Conservation (phyloP, 2,797 vertebrate species). For the Coregonus suidteri region DNA sequence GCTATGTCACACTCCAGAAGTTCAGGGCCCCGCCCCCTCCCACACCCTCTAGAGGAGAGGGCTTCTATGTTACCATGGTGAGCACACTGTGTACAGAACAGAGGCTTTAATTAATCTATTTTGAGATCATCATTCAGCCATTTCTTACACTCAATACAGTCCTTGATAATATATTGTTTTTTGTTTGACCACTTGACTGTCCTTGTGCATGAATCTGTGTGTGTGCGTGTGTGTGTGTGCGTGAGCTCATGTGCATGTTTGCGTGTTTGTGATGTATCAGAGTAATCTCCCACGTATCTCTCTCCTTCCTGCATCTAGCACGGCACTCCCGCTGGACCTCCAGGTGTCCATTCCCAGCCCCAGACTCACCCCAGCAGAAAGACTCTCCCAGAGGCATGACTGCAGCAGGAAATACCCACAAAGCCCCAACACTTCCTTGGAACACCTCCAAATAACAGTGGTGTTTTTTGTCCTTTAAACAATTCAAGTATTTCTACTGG, state of each 20-base stretch:
- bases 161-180: neutral
- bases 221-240: neutral
- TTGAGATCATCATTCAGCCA: neutral
- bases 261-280: neutral
- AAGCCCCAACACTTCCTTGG: too few relatives aligned
- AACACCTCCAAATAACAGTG: too few relatives aligned
- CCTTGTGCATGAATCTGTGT: neutral
- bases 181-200: neutral
- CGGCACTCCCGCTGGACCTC: neutral
- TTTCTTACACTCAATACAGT: neutral
- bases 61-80: conserved; percentile 31
- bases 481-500: neutral
- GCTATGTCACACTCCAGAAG: conserved; percentile 18
- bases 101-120: neutral
- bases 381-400: neutral
- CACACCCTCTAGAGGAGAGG: conserved; percentile 4
- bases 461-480: too few relatives aligned
- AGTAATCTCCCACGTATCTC: neutral
- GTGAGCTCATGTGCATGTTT: neutral
- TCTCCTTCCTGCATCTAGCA: neutral
- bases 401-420: neutral
- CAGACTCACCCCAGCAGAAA: neutral
- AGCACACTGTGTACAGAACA: neutral
- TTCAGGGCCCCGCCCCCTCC: neutral
- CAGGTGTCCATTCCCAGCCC: neutral